Evolutionary conservation across 2,888 invertebrate species (phyloP), one percentile per base, ranked within the genome.

Genomic region (Pilophorus perplexus): DNA sequence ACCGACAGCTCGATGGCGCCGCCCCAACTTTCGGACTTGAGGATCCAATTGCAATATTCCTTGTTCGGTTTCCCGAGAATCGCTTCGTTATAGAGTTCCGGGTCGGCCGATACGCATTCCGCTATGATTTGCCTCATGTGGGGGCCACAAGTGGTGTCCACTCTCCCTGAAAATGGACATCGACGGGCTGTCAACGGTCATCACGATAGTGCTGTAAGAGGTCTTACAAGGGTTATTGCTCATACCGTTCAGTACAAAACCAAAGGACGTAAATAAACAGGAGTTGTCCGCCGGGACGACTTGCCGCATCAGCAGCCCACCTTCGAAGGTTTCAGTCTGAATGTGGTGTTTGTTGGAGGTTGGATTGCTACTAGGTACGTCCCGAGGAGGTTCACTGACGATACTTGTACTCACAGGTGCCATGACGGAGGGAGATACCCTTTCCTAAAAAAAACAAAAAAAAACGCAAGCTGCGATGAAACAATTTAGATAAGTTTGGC

Each of bases 221-320:
- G 12, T 8, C 6, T 6, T 33, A 6, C 6, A 33, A 6, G 33
- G 6, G 6, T 6, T 33, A 55, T 12, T 14, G 33, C 6, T 71
- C 72, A 72, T 76, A 79, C 82, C 80, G 72, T 79, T 78, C 8
- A 83, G 73, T 50, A 81, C 80, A 74, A 80, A 84, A 71, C 83
- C 85, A 75, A 97, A 84, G 76, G 94, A 93, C 70, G 93, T 93
- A 78, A 97, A 97, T 54, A 97, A 84, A 79, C 97, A 97, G 2
- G 95, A 96, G 78, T 97, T 96, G 78, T 97, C 93, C 5, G 96
- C 90, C 71, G 96, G 95, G 59, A 97, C 96, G 44, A 91, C 87
- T 80, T 90, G 89, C 75, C 93, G 90, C 83, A 93, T 84, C 52
- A 95, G 79, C 72, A 93, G 85, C 27, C 93, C 93, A 68, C 77